A percentile compares a stretch with the other conserved stretches of the same genome.
Conservation (phyloP, 1,140 invertebrate species). For the Pogonus chalceus region DNA sequence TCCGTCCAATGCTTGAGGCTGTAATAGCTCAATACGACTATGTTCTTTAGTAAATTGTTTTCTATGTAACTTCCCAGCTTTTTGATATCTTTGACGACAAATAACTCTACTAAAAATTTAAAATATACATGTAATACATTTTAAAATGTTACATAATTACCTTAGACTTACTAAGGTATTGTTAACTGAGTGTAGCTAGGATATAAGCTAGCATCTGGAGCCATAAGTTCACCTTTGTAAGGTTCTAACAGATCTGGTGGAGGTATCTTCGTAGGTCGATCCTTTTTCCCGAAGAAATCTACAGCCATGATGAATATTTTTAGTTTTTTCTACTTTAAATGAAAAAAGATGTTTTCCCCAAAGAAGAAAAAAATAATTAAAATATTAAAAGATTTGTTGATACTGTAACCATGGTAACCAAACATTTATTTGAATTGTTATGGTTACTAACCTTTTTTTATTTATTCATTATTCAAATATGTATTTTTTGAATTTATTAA, state of each 20-base stretch:
- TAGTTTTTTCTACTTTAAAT: too few relatives aligned
- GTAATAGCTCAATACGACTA: conserved; percentile 24
- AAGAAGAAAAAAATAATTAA: too few relatives aligned
- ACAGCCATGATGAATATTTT: too few relatives aligned
- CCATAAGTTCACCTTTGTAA: background rate
- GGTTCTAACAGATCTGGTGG: background rate
- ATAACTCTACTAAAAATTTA: conserved; percentile 27
- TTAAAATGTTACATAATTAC: background rate
- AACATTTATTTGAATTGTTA: too few relatives aligned
- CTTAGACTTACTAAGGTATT: conserved; percentile 27
- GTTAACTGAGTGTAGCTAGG: conserved; percentile 25
- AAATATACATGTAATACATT: conserved; percentile 7
- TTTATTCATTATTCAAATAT: too few relatives aligned
- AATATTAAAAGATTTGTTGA: too few relatives aligned
- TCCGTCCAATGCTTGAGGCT: conserved; percentile 26
- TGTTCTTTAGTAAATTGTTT: conserved; percentile 29
- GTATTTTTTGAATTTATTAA: too few relatives aligned
- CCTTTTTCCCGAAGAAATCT: conserved; percentile 9
- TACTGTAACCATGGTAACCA: too few relatives aligned
- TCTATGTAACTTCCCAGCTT: conserved; percentile 20
- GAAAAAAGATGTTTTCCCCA: too few relatives aligned
- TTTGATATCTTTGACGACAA: conserved; percentile 28
- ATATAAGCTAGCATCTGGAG: conserved; percentile 12
- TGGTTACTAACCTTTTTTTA: too few relatives aligned
- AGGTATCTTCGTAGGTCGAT: background rate